A percentile compares a stretch with the other conserved stretches of the same genome.
Conservation (phyloP, 2,888 invertebrate species). For the Nemotelus nigrinus region DNA sequence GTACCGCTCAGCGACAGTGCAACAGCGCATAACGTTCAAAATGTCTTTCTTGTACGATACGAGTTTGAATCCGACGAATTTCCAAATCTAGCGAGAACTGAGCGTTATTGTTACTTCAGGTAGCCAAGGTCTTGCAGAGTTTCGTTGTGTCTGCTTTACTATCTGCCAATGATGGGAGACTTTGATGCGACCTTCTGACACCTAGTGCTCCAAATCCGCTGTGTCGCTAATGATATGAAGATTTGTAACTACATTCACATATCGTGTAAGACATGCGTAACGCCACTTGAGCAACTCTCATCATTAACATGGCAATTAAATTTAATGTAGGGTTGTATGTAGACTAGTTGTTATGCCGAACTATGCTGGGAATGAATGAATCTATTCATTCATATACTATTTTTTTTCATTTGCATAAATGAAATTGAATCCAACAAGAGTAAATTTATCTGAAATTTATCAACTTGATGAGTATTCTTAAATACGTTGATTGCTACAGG, state of each 20-base stretch:
- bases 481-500: too few relatives aligned
- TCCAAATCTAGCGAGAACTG: conserved; percentile 36
- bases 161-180: conserved; percentile 35
- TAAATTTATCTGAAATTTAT: too few relatives aligned
- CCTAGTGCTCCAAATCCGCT: conserved; percentile 15
- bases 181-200: conserved; percentile 21
- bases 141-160: background rate
- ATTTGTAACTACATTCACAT: conserved; percentile 10
- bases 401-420: too few relatives aligned
- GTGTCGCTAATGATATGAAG: conserved; percentile 6
- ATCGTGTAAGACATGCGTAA: conserved; percentile 20
- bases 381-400: too few relatives aligned
- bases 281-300: conserved; percentile 4
- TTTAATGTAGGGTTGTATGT: background rate
- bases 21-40: too few relatives aligned
- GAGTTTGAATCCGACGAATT: background rate
- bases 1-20: too few relatives aligned
- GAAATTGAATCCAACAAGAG: too few relatives aligned
- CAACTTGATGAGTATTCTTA: too few relatives aligned
- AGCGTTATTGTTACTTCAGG: conserved; percentile 10
- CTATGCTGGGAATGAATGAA: too few relatives aligned
- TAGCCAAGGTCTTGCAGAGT: conserved; percentile 20
- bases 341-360: too few relatives aligned
- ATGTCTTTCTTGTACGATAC: background rate
- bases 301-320: conserved; percentile 3